A percentile compares a stretch with the other conserved stretches of the same genome.
phyloP scores from a whole-genome alignment of 2,888 invertebrate genomes.

The Cantharis rustica region DNA sequence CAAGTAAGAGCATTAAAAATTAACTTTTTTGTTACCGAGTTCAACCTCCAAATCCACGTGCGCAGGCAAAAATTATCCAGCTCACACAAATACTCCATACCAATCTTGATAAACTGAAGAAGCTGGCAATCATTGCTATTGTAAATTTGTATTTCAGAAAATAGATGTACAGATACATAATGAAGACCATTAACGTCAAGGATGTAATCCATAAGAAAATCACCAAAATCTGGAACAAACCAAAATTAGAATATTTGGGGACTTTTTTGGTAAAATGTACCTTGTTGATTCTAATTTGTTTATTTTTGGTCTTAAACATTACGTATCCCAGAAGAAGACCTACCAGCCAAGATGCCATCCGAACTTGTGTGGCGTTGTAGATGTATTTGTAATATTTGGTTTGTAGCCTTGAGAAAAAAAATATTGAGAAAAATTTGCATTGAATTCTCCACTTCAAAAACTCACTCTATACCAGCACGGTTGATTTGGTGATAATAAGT shows the following conservation, averaged over 20 bases:
- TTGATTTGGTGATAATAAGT: constrained; percentile 9
- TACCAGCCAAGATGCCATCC: constrained; percentile 36
- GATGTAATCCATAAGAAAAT: constrained; percentile 28
- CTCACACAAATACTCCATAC: constrained; percentile 33
- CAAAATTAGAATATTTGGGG: not conserved
- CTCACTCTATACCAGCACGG: not conserved
- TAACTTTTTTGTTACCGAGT: not conserved
- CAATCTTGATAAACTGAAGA: constrained; percentile 28
- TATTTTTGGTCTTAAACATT: constrained; percentile 33
- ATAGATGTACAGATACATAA: constrained; percentile 17
- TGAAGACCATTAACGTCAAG: constrained; percentile 20
- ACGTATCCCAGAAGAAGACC: constrained; percentile 37
- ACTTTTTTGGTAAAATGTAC: constrained; percentile 18
- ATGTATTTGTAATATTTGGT: constrained; percentile 25
- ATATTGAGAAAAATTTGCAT: no score
- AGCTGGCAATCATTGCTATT: constrained; percentile 21
- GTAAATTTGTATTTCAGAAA: constrained; percentile 23
- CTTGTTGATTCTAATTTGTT: constrained; percentile 30
- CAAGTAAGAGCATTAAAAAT: constrained; percentile 25
- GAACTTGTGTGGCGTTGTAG: constrained; percentile 36
- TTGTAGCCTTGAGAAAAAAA: constrained; percentile 17
- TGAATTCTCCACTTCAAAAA: no score
- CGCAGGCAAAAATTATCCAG: constrained; percentile 37
- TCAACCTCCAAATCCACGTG: constrained; percentile 33
- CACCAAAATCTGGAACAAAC: constrained; percentile 27